Percentiles rank a stretch among this genome's conserved stretches.
Conservation (phyloP, 2,113 vertebrate genomes). For the Mustela nigripes region DNA sequence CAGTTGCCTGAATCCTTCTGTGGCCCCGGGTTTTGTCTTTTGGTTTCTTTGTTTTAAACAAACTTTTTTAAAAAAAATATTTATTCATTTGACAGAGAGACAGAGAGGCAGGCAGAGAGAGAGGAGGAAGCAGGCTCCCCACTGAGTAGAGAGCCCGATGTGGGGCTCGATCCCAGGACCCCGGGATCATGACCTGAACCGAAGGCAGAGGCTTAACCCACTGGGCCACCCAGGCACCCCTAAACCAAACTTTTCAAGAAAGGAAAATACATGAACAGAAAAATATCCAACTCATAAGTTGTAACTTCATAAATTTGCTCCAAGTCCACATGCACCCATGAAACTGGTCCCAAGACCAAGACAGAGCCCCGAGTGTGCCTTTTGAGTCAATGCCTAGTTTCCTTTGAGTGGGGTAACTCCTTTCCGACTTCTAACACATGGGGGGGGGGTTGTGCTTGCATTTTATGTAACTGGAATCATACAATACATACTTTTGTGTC, state of each 20-base stretch:
- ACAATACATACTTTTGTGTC: neutral
- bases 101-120: no score
- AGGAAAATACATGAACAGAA: constrained; percentile 13
- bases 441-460: neutral
- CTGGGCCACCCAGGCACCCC: no score
- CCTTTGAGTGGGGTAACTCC: neutral
- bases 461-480: neutral
- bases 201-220: no score
- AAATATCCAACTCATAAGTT: neutral
- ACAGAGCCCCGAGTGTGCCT: neutral
- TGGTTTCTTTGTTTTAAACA: neutral
- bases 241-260: constrained; percentile 25
- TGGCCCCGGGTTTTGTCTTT: neutral
- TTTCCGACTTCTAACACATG: neutral
- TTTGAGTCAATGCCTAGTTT: neutral
- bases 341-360: neutral
- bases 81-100: no score
- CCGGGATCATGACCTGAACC: no score
- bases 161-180: no score
- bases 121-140: no score
- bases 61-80: neutral
- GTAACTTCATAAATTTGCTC: neutral
- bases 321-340: neutral
- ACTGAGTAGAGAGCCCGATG: no score
- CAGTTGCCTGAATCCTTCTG: constrained; percentile 50